Base-by-base conservation (phyloP, 2,113 vertebrate species). In the Oplegnathus fasciatus region DNA sequence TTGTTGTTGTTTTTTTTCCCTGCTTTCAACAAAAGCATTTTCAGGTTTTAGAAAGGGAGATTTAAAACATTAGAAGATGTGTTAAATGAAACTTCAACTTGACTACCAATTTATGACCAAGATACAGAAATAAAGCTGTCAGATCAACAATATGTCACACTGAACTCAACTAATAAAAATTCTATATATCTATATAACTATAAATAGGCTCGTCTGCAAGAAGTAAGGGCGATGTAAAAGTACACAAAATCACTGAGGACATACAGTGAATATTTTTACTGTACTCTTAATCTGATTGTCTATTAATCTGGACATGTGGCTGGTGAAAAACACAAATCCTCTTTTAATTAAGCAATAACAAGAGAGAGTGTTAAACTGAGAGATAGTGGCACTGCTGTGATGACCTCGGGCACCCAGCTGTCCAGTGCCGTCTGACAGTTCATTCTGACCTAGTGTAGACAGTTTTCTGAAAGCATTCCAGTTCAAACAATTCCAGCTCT, bases 261-360 rank as follows among this genome's bases (percentile, higher is more conserved):
- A 50, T 52, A 22, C 22, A 68, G n/a, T 13, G 20, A 7, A 32
- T 54, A 32, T 72, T 20, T 70, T 32, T 34, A 28, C n/a, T 57
- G n/a, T 34, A 28, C 17, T 62, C 13, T 54, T 55, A 71, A 78
- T 75, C 66, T 76, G 52, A 68, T 44, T 58, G 28, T 44, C 65
- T 62, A 57, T 72, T 79, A 75, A 72, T 78, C n/a, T 61, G 80
- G 80, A 86, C 70, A 88, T 78, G 83, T 80, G 76, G 76, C 66
- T 42, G 40, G 44, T 67, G 65, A 70, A 80, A 70, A 57, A 0
- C 55, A 73, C 75, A 90, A 90, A 88, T 90, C 86, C 83, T 81
- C 37, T 88, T 90, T 88, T 88, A 84, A 88, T 90, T 24, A 85
- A 75, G 67, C 68, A 90, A 86, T 83, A 88, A 78, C 48, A 83